Evolutionary conservation across 2,888 invertebrate species (phyloP), one percentile per base, ranked within the genome.

Genomic region (Bursaphelenchus okinawaensis): DNA sequence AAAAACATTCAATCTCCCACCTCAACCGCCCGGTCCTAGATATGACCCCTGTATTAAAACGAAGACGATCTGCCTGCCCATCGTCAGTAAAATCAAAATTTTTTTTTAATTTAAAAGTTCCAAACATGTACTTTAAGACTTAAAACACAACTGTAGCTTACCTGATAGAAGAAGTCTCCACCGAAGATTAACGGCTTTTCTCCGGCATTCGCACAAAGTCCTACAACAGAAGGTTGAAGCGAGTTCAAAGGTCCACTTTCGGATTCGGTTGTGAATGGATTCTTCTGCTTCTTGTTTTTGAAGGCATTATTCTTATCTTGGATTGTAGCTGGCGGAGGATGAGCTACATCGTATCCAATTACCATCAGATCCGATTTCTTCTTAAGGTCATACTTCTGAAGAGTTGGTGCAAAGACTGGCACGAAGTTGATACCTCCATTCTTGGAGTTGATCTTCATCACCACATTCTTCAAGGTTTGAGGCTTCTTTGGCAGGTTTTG

Each of bases 321-420:
- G 6, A 9, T 16, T 19, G 16, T 12, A 19, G 26, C 22, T 7
- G 27, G 65, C 27, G 69, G 26, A 12, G 68, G 69, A 31, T 69
- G 69, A n/a, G 69, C 63, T 20, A 74, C 71, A 61, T 74, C 73
- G 52, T 73, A 73, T 16, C 71, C 71, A 24, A 71, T 62, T 50
- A 62, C 31, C 51, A 73, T 55, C 19, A 68, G 22, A 8, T 69
- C 61, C 8, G 58, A 31, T 8, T 31, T 31, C 4, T 1, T 7
- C 3, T 9, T 7, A 26, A 22, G 29, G 7, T 27, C 52, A 23
- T 52, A 24, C 8, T 54, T 24, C 50, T 62, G 23, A 12, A 28
- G 50, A 22, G 26, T 28, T 20, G 28, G 51, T 19, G 64, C 62
- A 4, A 72, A 50, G 2, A 58, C 22, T 2, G 74, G 75, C 52